phyloP scores from a whole-genome alignment of 2,888 invertebrate genomes.

The Cremastinae sp. region DNA sequence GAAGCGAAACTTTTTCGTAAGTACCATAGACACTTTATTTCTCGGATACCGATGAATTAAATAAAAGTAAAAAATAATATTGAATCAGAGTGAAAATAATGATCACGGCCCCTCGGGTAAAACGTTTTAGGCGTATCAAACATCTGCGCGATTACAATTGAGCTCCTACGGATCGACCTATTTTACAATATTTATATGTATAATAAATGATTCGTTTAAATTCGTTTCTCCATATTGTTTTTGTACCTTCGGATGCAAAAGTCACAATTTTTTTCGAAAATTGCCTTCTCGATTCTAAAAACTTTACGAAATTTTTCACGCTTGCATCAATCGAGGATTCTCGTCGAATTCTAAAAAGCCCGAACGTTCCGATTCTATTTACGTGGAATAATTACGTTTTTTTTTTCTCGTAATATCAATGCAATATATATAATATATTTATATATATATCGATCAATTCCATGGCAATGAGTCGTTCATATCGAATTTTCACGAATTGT shows the following conservation, averaged over 20 bases:
- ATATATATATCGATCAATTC: slow-evolving; percentile 53
- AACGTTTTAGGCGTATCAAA: slow-evolving; percentile 16
- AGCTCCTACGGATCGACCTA: slow-evolving; percentile 30
- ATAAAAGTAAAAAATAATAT: slow-evolving; percentile 12
- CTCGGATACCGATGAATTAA: not conserved
- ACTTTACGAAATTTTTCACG: slow-evolving; percentile 22
- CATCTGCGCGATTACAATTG: slow-evolving; percentile 39
- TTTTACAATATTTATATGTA: slow-evolving; percentile 38
- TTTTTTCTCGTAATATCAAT: not conserved
- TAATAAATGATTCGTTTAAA: slow-evolving; percentile 13
- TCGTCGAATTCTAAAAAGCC: slow-evolving; percentile 44
- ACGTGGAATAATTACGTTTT: not conserved
- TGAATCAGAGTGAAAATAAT: slow-evolving; percentile 1
- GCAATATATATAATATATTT: slow-evolving; percentile 13
- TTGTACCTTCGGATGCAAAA: slow-evolving; percentile 51
- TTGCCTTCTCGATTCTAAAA: slow-evolving; percentile 15
- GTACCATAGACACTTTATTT: slow-evolving; percentile 23
- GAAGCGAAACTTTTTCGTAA: slow-evolving; percentile 29
- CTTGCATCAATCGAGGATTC: slow-evolving; percentile 26
- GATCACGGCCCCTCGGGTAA: not conserved
- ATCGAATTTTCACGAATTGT: slow-evolving; percentile 1
- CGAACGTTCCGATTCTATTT: slow-evolving; percentile 21
- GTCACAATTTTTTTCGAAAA: slow-evolving; percentile 23
- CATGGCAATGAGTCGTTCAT: slow-evolving; percentile 55
- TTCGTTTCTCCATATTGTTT: slow-evolving; percentile 3